These are phyloP conservation scores for Eidolon dupreanum DNA, from an alignment of 2,797 vertebrate genomes.

Conservation along the genomic window DNA sequence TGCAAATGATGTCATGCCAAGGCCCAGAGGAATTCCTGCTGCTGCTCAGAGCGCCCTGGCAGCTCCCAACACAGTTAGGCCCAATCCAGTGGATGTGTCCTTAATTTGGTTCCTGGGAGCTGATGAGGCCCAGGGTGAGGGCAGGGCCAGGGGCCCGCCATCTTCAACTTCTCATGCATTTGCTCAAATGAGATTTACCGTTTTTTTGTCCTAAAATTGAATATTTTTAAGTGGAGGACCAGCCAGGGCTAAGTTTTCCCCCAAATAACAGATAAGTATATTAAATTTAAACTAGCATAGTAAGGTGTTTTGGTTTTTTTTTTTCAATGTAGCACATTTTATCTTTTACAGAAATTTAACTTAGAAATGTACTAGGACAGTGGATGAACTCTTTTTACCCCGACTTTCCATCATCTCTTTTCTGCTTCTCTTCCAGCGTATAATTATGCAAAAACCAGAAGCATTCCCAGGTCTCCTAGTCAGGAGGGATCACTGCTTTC, in stretches of 20 bases:
- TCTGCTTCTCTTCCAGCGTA: not conserved
- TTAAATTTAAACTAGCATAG: not conserved
- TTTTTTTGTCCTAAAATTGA: not conserved
- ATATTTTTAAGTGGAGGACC: not conserved
- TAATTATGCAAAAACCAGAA: not conserved
- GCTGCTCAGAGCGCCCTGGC: slow-evolving; percentile 50
- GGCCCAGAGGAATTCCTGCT: slow-evolving; percentile 73
- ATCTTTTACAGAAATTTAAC: slow-evolving; percentile 22
- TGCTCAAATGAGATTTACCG: not conserved
- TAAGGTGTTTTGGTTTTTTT: not conserved
- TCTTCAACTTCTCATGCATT: not conserved
- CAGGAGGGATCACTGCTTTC: not conserved
- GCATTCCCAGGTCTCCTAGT: not conserved
- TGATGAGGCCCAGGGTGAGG: not conserved
- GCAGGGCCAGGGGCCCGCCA: not conserved
- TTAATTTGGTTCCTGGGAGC: slow-evolving; percentile 73
- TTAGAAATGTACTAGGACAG: not conserved
- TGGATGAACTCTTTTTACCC: not conserved
- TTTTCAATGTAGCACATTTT: not conserved
- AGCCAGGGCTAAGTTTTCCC: not conserved
- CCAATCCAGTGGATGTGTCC: not conserved
- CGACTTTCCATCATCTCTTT: not conserved
- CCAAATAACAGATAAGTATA: not conserved
- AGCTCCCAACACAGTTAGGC: slow-evolving; percentile 49
- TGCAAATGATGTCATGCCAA: slow-evolving; percentile 77